A percentile compares a stretch with the other conserved stretches of the same genome.
phyloP scores from a whole-genome alignment of 2,797 vertebrate species.

The Silurus aristotelis region DNA sequence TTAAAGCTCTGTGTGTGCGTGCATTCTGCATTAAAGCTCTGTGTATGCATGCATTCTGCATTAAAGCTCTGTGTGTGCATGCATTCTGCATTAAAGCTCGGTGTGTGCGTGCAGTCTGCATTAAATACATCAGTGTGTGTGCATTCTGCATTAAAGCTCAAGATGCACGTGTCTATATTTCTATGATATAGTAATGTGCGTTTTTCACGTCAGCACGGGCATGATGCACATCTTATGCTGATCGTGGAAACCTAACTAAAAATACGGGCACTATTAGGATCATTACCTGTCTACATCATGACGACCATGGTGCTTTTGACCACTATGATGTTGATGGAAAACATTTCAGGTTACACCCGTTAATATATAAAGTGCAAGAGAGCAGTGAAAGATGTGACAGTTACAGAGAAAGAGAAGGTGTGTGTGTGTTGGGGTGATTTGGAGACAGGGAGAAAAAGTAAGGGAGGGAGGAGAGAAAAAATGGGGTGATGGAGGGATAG shows the following conservation, averaged over 20 bases:
- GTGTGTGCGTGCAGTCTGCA: no score
- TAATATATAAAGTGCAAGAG: background rate
- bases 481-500: background rate
- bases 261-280: no score
- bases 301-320: background rate
- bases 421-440: background rate
- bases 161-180: background rate
- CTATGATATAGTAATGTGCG: no score
- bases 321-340: background rate
- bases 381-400: background rate
- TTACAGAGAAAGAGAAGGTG: background rate
- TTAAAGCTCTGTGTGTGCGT: background rate
- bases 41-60: background rate
- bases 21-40: background rate
- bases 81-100: background rate
- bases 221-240: background rate
- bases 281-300: background rate
- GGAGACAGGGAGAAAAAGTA: background rate
- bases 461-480: background rate
- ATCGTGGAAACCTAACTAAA: background rate
- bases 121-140: background rate
- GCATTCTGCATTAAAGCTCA: slow-evolving; percentile 13
- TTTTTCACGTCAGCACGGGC: background rate
- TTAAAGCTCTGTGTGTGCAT: background rate
- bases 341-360: background rate